Evolutionary conservation across 1,140 invertebrate genomes (phyloP).

Genomic region (Drosophila ambigua): DNA sequence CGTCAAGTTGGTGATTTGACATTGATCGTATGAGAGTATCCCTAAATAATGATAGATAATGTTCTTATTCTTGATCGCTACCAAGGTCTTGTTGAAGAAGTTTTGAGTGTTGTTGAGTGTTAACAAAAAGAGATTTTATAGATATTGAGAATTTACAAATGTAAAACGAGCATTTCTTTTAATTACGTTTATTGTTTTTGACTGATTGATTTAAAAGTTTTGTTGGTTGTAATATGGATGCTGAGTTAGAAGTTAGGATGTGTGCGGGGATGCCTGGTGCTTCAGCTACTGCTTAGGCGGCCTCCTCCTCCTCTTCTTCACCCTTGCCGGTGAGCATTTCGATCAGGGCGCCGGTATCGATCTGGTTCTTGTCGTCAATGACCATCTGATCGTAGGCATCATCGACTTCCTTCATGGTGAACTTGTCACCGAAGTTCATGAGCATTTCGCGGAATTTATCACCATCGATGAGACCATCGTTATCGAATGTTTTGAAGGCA

Average conservation of each 20-base stretch:
- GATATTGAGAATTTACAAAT: constrained; percentile 81
- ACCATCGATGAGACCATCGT: constrained; percentile 93
- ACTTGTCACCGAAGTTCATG: constrained; percentile 98
- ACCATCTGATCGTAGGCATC: constrained; percentile 98
- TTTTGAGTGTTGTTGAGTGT: constrained; percentile 60
- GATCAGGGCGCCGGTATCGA: constrained; percentile 95
- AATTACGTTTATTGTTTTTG: constrained; percentile 83
- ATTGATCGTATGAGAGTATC: constrained; percentile 58
- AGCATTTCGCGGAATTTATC: constrained; percentile 96
- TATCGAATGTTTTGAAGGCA: constrained; percentile 98
- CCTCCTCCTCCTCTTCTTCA: constrained; percentile 91
- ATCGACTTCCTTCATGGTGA: constrained; percentile 95
- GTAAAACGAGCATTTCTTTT: constrained; percentile 82
- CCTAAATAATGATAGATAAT: constrained; percentile 64
- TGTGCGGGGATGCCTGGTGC: constrained; percentile 48
- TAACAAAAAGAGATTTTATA: constrained; percentile 79
- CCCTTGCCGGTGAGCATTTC: constrained; percentile 93
- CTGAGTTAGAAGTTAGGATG: constrained; percentile 82
- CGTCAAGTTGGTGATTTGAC: constrained; percentile 70
- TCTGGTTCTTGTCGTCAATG: constrained; percentile 95
- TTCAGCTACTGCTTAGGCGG: constrained; percentile 74
- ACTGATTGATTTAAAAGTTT: constrained; percentile 74
- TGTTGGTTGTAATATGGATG: constrained; percentile 71
- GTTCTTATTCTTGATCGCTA: constrained; percentile 37
- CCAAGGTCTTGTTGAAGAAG: constrained; percentile 74